Conservation (phyloP, 2,797 vertebrate genomes). For the Rallus crepitans region DNA sequence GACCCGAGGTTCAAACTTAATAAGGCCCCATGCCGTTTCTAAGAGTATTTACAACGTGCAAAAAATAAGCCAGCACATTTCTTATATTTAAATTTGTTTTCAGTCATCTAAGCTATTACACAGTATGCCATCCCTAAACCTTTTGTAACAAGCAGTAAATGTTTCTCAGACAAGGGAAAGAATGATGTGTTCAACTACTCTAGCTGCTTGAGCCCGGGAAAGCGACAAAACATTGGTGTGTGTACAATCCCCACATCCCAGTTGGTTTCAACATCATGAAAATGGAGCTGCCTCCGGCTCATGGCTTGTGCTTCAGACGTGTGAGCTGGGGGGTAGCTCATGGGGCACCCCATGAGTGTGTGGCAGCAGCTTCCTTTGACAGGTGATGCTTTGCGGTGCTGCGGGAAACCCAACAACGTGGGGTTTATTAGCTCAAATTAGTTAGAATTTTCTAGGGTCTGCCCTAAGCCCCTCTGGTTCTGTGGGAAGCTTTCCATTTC, state of each 20-base stretch:
- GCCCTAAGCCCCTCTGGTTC: neutral
- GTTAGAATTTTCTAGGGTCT: neutral
- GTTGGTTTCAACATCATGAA: slow-evolving; percentile 3
- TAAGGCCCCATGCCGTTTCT: slow-evolving; percentile 82
- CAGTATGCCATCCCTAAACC: slow-evolving; percentile 79
- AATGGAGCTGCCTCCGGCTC: slow-evolving; percentile 28
- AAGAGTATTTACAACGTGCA: slow-evolving; percentile 80
- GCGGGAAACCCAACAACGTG: neutral
- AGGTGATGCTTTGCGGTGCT: neutral
- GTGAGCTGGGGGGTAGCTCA: neutral
- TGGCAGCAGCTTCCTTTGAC: slow-evolving; percentile 26
- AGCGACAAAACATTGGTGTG: slow-evolving; percentile 75
- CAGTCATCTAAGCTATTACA: slow-evolving; percentile 80
- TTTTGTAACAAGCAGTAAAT: slow-evolving; percentile 78
- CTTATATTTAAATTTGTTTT: slow-evolving; percentile 87
- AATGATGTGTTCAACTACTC: slow-evolving; percentile 77
- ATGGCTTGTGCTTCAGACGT: neutral
- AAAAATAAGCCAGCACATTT: slow-evolving; percentile 79
- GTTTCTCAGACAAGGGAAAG: slow-evolving; percentile 78
- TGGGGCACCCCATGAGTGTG: slow-evolving; percentile 39
- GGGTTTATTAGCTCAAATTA: neutral
- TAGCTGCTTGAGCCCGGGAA: slow-evolving; percentile 69
- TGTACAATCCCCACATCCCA: slow-evolving; percentile 29
- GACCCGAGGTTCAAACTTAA: slow-evolving; percentile 85
- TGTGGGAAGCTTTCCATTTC: neutral